Evolutionary conservation across 2,113 vertebrate species (phyloP).

Genomic region (Dendropsophus ebraccatus): DNA sequence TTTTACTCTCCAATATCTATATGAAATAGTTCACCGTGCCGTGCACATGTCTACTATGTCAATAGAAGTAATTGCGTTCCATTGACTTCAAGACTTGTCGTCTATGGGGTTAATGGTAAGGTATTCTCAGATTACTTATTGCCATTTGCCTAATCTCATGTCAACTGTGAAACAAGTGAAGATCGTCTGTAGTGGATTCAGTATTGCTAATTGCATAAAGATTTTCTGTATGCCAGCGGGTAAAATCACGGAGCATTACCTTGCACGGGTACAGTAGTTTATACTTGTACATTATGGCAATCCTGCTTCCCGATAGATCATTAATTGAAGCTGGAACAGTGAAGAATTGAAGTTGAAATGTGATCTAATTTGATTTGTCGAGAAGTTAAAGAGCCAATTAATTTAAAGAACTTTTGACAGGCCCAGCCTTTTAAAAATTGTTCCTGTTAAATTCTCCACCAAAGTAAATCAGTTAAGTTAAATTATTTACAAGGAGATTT

Average conservation of each 20-base stretch:
- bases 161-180: constrained; percentile 28
- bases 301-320: constrained; percentile 20
- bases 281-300: constrained; percentile 30
- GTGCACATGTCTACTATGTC: not conserved
- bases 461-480: constrained; percentile 70
- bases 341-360: constrained; percentile 68
- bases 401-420: constrained; percentile 68
- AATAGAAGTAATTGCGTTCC: constrained; percentile 22
- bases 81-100: constrained; percentile 4
- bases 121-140: not conserved
- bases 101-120: constrained; percentile 20
- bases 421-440: constrained; percentile 61
- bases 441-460: constrained; percentile 60
- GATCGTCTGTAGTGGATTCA: constrained; percentile 33
- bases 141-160: constrained; percentile 42
- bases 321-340: constrained; percentile 57
- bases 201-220: constrained; percentile 47
- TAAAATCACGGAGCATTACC: constrained; percentile 47
- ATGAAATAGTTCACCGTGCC: not conserved
- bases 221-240: constrained; percentile 44
- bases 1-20: not conserved
- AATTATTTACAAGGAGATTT: constrained; percentile 74
- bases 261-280: constrained; percentile 47
- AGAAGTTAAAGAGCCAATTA: constrained; percentile 65
- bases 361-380: constrained; percentile 66